These are phyloP conservation scores for Dasypus novemcinctus DNA, from an alignment of 2,113 vertebrate species.

Conservation along the genomic window DNA sequence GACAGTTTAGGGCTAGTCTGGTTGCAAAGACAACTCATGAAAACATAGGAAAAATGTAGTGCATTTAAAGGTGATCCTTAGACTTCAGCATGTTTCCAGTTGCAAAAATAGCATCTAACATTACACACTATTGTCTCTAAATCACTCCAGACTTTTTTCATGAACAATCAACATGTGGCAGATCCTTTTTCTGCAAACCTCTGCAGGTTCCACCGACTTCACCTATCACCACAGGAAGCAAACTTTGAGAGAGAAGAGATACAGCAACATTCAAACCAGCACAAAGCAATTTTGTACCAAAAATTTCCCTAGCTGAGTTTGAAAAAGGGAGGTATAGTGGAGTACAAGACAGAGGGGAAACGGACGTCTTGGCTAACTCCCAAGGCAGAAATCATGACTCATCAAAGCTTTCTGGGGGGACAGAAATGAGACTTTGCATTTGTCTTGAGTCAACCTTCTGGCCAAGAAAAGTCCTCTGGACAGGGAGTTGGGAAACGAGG, in stretches of 20 bases:
- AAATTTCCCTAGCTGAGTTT: neutral
- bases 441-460: conserved; percentile 46
- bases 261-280: conserved; percentile 21
- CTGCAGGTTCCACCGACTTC: conserved; percentile 7
- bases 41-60: neutral
- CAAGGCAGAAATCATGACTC: conserved; percentile 65
- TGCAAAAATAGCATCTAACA: neutral
- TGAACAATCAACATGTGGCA: neutral
- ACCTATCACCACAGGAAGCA: neutral
- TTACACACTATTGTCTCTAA: neutral
- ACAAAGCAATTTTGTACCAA: neutral
- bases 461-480: conserved; percentile 42
- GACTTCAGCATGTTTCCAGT: neutral
- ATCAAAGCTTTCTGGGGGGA: conserved; percentile 45
- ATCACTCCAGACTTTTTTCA: neutral
- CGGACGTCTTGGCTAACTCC: neutral
- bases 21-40: neutral
- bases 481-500: neutral
- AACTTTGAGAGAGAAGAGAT: neutral
- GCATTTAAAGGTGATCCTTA: neutral
- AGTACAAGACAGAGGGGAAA: neutral
- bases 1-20: neutral
- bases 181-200: conserved; percentile 14
- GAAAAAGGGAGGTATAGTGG: neutral
- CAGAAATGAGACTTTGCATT: conserved; percentile 34